Percentiles rank a stretch among this genome's conserved stretches.
phyloP scores from a whole-genome alignment of 2,113 vertebrate species.

The Fulica atra region DNA sequence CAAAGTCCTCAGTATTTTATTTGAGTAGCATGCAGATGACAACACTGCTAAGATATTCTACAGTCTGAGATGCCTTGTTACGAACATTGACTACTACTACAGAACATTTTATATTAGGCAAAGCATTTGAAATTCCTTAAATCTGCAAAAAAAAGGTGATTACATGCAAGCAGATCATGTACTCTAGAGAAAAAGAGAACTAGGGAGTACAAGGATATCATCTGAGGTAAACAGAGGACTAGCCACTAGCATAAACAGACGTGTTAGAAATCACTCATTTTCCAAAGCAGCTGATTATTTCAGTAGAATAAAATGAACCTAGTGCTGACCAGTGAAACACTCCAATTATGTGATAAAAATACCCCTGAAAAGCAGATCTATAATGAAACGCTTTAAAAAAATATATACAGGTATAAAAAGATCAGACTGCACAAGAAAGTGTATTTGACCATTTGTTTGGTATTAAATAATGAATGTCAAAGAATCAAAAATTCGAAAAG shows the following conservation, averaged over 20 bases:
- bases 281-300: not conserved
- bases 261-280: not conserved
- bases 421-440: not conserved
- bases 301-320: not conserved
- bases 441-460: not conserved
- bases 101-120: no score
- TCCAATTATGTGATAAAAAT: not conserved
- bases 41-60: not conserved
- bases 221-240: not conserved
- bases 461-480: not conserved
- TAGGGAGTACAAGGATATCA: not conserved
- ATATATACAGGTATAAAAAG: not conserved
- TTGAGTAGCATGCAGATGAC: not conserved
- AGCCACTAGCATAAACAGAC: not conserved
- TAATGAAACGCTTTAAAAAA: not conserved
- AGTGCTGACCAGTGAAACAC: not conserved
- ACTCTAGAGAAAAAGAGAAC: not conserved
- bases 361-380: not conserved
- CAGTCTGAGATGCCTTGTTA: not conserved
- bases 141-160: not conserved
- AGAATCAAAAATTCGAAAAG: not conserved
- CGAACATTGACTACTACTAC: not conserved
- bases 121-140: not conserved
- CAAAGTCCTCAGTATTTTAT: not conserved
- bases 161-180: not conserved